phyloP scores from a whole-genome alignment of 2,113 vertebrate species.

The Hyaena hyaena region DNA sequence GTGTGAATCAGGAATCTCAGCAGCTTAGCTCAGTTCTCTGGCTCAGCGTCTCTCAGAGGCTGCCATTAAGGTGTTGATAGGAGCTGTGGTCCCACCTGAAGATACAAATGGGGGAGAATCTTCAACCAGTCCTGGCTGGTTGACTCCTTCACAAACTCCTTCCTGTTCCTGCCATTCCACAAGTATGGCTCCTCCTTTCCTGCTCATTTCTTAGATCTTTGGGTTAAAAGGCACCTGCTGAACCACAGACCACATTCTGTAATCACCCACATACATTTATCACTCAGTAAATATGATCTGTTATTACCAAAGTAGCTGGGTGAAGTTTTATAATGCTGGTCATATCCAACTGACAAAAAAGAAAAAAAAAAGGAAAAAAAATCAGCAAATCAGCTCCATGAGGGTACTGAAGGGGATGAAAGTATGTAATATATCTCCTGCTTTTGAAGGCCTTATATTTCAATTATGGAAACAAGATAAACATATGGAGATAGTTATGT shows the following conservation, averaged over 20 bases:
- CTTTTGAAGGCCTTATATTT: constrained; percentile 66
- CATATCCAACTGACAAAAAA: not conserved
- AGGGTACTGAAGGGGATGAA: not conserved
- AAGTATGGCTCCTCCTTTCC: not conserved
- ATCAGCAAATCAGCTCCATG: not conserved
- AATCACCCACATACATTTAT: not conserved
- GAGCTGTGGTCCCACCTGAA: not conserved
- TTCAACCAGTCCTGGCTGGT: not conserved
- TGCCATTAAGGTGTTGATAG: not conserved
- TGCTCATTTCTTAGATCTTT: not conserved
- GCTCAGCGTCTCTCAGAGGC: not conserved
- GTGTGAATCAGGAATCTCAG: not conserved
- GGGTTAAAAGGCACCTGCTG: not conserved
- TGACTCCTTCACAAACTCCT: not conserved
- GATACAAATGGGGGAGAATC: not conserved
- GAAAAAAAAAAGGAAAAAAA: not conserved
- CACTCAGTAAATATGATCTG: not conserved
- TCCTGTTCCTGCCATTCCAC: not conserved
- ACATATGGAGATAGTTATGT: constrained; percentile 67
- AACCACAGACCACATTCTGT: not conserved
- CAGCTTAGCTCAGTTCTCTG: not conserved
- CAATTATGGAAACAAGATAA: constrained; percentile 57
- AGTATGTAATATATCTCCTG: constrained; percentile 3
- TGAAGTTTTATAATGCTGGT: not conserved
- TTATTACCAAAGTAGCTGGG: not conserved